Evolutionary conservation across 2,113 vertebrate genomes (phyloP).

Genomic region (Salvator merianae): DNA sequence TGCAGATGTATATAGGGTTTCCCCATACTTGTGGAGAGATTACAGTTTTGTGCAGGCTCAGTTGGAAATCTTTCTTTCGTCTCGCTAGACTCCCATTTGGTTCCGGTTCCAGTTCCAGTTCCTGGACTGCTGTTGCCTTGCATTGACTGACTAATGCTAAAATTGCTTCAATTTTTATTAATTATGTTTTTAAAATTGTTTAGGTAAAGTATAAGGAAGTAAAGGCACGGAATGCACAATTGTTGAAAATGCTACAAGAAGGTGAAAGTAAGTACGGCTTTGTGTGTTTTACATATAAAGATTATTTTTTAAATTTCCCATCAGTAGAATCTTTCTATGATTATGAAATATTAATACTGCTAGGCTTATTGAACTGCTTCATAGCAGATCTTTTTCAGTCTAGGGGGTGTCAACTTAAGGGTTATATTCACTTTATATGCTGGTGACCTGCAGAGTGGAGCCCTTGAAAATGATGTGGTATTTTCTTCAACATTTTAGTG

Average conservation of each 20-base stretch:
- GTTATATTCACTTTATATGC: neutral
- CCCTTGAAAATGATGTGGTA: conserved; percentile 5
- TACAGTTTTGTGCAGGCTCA: too few species aligned
- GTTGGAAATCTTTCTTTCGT: too few species aligned
- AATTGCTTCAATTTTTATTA: conserved; percentile 6
- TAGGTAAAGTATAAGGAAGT: conserved; percentile 80
- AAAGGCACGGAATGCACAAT: conserved; percentile 77
- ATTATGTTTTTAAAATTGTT: conserved; percentile 14
- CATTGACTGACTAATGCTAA: neutral
- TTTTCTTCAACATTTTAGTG: conserved; percentile 76
- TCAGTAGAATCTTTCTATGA: conserved; percentile 15
- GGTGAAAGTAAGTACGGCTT: conserved; percentile 76
- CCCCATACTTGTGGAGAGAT: too few species aligned
- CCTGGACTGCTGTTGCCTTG: too few species aligned
- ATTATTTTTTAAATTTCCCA: conserved; percentile 5
- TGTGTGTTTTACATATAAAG: conserved; percentile 28
- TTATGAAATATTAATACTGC: neutral
- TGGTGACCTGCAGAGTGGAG: neutral
- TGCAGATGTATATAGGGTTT: too few species aligned
- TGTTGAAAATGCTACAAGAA: conserved; percentile 79
- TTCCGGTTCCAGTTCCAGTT: too few species aligned
- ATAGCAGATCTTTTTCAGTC: neutral
- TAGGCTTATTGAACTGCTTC: neutral
- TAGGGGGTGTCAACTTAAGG: neutral
- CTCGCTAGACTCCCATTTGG: too few species aligned